These are phyloP conservation scores for Pygoscelis adeliae DNA, from an alignment of 2,113 vertebrate species.

Conservation along the genomic window DNA sequence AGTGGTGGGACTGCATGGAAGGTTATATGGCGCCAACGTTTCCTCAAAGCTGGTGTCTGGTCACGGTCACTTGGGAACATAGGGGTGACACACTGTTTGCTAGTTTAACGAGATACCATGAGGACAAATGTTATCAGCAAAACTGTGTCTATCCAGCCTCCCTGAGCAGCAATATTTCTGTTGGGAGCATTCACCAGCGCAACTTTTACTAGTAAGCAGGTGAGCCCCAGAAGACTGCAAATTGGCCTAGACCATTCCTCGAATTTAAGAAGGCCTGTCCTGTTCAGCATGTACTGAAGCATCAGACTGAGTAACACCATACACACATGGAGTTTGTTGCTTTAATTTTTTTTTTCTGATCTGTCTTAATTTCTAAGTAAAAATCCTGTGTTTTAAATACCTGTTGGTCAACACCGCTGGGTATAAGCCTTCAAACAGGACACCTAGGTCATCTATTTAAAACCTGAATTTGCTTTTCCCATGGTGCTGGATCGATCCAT, in stretches of 20 bases:
- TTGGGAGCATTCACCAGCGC: fast-evolving
- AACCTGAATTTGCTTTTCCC: background rate
- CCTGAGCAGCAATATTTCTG: background rate
- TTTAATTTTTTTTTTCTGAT: fast-evolving
- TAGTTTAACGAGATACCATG: fast-evolving
- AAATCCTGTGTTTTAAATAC: background rate
- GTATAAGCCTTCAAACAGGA: background rate
- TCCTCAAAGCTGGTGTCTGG: background rate
- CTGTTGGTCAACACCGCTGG: background rate
- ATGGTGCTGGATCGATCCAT: fast-evolving
- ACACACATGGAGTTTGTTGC: background rate
- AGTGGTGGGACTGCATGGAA: background rate
- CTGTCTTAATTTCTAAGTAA: background rate
- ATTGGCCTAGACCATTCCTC: background rate
- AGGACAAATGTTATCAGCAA: background rate
- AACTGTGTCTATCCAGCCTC: fast-evolving
- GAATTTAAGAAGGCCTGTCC: background rate
- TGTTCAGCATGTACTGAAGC: background rate
- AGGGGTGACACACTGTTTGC: background rate
- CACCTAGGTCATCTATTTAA: background rate
- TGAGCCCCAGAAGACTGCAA: background rate
- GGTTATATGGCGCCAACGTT: fast-evolving
- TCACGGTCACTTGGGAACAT: fast-evolving
- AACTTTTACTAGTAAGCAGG: background rate
- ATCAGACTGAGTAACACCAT: background rate